phyloP scores from a whole-genome alignment of 1,140 invertebrate genomes.

The Drosophila lacertosa region DNA sequence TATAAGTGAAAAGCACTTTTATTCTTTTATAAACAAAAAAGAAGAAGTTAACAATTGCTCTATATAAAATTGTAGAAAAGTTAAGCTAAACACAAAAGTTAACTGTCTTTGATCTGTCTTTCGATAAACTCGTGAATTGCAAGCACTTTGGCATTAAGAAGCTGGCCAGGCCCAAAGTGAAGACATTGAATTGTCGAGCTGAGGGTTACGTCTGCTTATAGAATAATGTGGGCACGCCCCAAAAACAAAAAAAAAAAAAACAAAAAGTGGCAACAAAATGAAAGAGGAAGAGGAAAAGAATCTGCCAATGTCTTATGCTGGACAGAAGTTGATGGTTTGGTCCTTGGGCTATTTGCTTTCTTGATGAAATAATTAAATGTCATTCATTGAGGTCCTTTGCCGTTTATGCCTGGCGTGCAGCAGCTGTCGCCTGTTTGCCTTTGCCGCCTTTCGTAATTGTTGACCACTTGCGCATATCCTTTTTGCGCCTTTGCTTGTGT shows the following conservation, averaged over 20 bases:
- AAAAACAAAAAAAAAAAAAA: slow-evolving; percentile 12
- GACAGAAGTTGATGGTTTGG: slow-evolving; percentile 74
- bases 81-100: background rate
- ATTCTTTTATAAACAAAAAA: too few relatives aligned
- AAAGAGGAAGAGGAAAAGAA: slow-evolving; percentile 8
- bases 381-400: slow-evolving; percentile 76
- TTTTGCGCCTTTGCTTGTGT: slow-evolving; percentile 58
- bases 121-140: slow-evolving; percentile 12
- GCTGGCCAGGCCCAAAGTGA: slow-evolving; percentile 11
- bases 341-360: slow-evolving; percentile 79
- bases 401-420: slow-evolving; percentile 26
- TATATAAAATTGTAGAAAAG: too few relatives aligned
- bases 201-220: slow-evolving; percentile 21
- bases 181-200: slow-evolving; percentile 18
- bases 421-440: slow-evolving; percentile 29
- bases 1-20: too few relatives aligned
- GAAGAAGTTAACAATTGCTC: too few relatives aligned
- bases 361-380: slow-evolving; percentile 83
- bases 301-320: slow-evolving; percentile 57
- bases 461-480: slow-evolving; percentile 76
- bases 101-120: background rate
- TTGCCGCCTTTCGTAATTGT: slow-evolving; percentile 56
- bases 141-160: slow-evolving; percentile 15
- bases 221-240: slow-evolving; percentile 18
- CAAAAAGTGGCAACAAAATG: slow-evolving; percentile 11